phyloP scores from a whole-genome alignment of 2,888 invertebrate species.

The Spicauda simplicius region DNA sequence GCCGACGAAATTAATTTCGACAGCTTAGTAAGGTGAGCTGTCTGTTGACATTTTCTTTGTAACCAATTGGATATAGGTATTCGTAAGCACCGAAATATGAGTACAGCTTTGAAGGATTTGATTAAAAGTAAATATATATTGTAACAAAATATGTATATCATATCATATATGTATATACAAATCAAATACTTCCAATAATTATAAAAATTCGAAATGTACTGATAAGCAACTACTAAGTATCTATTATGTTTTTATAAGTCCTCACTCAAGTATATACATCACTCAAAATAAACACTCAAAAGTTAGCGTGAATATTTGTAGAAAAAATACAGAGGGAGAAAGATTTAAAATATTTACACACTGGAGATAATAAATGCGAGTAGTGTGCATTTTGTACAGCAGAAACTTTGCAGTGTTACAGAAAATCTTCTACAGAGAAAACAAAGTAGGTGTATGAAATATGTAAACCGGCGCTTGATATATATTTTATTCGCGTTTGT shows the following conservation, averaged over 20 bases:
- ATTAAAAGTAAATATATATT: too few species aligned
- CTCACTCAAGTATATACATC: too few species aligned
- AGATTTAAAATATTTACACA: not conserved
- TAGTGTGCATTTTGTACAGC: not conserved
- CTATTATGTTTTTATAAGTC: too few species aligned
- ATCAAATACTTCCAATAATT: too few species aligned
- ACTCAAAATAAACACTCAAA: too few species aligned
- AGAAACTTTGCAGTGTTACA: not conserved
- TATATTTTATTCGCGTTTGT: conserved; percentile 3
- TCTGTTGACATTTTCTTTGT: not conserved
- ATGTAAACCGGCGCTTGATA: not conserved
- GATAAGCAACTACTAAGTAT: too few species aligned
- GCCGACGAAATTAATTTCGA: conserved; percentile 6
- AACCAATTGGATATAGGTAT: not conserved
- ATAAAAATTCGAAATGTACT: too few species aligned
- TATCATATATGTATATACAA: too few species aligned
- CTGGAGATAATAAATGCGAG: not conserved
- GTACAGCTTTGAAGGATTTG: too few species aligned
- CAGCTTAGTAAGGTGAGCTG: not conserved
- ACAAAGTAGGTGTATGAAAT: not conserved
- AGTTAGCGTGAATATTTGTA: too few species aligned
- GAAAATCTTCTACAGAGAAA: not conserved
- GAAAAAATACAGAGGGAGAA: not conserved
- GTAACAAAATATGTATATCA: too few species aligned
- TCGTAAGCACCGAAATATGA: too few species aligned